phyloP scores from a whole-genome alignment of 2,888 invertebrate species.

The Calameuta idolon region DNA sequence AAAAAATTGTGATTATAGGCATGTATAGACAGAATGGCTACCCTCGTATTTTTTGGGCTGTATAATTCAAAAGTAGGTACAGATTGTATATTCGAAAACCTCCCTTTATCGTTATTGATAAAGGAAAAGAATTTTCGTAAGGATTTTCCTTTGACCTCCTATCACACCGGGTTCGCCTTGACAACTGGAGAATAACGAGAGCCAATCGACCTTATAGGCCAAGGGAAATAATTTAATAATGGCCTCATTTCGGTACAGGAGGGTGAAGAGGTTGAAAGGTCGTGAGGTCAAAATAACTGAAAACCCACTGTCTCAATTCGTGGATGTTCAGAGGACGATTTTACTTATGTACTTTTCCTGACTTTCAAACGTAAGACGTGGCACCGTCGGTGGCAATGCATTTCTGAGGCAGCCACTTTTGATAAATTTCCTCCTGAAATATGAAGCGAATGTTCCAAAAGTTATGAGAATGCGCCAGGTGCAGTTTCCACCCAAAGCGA shows the following conservation, averaged over 20 bases:
- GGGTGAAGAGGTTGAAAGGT: no score
- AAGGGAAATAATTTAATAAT: conserved; percentile 30
- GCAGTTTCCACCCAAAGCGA: conserved; percentile 8
- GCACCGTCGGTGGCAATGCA: not conserved
- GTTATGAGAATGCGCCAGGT: conserved; percentile 41
- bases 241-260: conserved; percentile 17
- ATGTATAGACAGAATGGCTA: not conserved
- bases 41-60: not conserved
- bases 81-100: not conserved
- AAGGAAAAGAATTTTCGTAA: not conserved
- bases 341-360: no score
- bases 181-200: conserved; percentile 19
- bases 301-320: no score
- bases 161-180: not conserved
- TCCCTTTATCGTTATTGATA: not conserved
- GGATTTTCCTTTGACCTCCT: not conserved
- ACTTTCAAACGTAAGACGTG: no score
- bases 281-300: no score
- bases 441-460: conserved; percentile 42
- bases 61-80: not conserved
- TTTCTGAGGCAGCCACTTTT: conserved; percentile 7
- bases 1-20: no score
- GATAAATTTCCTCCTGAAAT: conserved; percentile 34
- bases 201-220: not conserved
- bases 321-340: no score